Conservation (phyloP, 2,797 vertebrate species). For the Pantherophis alleghaniensis region DNA sequence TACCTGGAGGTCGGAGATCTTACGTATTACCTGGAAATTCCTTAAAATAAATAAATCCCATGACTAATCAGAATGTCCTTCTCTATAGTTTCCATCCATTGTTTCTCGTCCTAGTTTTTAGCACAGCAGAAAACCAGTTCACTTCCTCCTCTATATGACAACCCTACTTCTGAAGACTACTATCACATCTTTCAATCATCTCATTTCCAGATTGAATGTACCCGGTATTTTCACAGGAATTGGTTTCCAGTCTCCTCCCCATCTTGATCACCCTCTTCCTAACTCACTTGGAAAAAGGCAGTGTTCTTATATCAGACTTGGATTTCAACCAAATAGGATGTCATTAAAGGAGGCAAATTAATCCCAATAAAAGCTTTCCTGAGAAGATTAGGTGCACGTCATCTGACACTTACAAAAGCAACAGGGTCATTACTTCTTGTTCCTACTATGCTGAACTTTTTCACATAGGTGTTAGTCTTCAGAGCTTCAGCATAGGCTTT, state of each 20-base stretch:
- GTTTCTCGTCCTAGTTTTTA: not conserved
- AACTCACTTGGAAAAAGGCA: not conserved
- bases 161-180: not conserved
- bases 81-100: not conserved
- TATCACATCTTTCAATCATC: not conserved
- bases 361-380: not conserved
- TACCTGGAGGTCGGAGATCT: no score
- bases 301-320: not conserved
- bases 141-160: not conserved
- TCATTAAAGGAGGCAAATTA: not conserved
- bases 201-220: not conserved
- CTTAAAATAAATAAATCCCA: not conserved
- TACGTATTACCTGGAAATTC: not conserved
- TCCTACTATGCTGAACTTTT: constrained; percentile 93
- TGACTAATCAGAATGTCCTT: not conserved
- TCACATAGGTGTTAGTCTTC: constrained; percentile 85
- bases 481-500: constrained; percentile 91
- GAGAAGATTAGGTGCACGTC: accelerated
- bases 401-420: constrained; percentile 82
- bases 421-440: constrained; percentile 95
- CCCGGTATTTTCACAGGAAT: not conserved
- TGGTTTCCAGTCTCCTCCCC: not conserved
- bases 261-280: not conserved
- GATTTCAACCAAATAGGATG: not conserved
- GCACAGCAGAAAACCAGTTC: not conserved